Percentiles rank a stretch among this genome's conserved stretches.
phyloP scores from a whole-genome alignment of 2,113 vertebrate species.

The Aegotheles bennettii region DNA sequence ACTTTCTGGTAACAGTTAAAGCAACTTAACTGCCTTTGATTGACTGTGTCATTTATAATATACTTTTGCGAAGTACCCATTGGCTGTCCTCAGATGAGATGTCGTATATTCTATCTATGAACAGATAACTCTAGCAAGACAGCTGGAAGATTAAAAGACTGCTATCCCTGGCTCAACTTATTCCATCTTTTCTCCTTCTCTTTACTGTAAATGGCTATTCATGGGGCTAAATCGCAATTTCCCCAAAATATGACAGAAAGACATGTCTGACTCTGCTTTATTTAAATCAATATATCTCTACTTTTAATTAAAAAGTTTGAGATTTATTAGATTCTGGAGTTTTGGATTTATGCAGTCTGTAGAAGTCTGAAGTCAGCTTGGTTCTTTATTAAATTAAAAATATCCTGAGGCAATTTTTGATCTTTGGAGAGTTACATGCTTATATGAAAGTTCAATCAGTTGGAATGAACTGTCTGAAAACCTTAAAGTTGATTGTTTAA shows the following conservation, averaged over 20 bases:
- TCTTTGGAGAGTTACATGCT: slow-evolving; percentile 37
- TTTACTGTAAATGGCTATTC: background rate
- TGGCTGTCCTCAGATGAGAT: background rate
- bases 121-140: background rate
- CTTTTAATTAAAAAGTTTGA: slow-evolving; percentile 61
- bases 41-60: background rate
- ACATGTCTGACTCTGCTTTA: background rate
- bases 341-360: slow-evolving; percentile 13
- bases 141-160: background rate
- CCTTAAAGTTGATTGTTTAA: slow-evolving; percentile 32
- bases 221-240: background rate
- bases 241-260: slow-evolving; percentile 5
- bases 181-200: background rate
- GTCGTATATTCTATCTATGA: background rate
- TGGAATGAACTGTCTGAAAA: slow-evolving; percentile 56
- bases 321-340: slow-evolving; percentile 25
- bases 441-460: slow-evolving; percentile 41
- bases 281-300: background rate
- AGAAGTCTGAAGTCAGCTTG: background rate
- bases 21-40: background rate
- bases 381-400: slow-evolving; percentile 52
- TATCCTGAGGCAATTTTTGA: slow-evolving; percentile 45
- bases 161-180: background rate
- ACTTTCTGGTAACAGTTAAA: background rate
- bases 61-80: background rate